Percentiles rank a stretch among this genome's conserved stretches.
These are phyloP conservation scores for Rhopalosiphum maidis DNA, from an alignment of 1,140 invertebrate genomes.

Conservation along the genomic window DNA sequence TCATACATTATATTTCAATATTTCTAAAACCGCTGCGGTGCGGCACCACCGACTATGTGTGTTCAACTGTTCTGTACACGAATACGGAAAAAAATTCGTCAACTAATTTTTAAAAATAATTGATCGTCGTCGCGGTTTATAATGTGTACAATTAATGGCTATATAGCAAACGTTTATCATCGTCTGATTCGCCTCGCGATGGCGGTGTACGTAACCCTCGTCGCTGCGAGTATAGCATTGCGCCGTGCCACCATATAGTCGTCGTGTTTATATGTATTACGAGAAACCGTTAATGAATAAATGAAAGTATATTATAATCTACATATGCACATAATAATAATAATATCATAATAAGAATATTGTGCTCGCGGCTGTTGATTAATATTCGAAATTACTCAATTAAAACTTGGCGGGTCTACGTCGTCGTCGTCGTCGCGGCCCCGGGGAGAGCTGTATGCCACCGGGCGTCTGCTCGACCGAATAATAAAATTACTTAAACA, in stretches of 20 bases:
- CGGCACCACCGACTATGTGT: not conserved
- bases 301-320: not conserved
- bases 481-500: not conserved
- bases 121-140: not conserved
- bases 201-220: not conserved
- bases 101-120: not conserved
- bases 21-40: not conserved
- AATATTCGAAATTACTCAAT: conserved; percentile 33
- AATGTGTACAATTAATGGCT: not conserved
- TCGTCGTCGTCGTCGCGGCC: not conserved
- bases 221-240: not conserved
- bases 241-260: not conserved
- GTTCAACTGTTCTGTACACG: not conserved
- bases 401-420: conserved; percentile 34
- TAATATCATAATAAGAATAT: conserved; percentile 9
- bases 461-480: not conserved
- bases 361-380: not conserved
- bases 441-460: not conserved
- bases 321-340: not conserved
- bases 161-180: not conserved
- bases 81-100: not conserved
- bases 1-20: no score
- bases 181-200: not conserved
- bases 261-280: not conserved
- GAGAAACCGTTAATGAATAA: not conserved